Evolutionary conservation across 2,888 invertebrate genomes (phyloP), one percentile per base, ranked within the genome.

Genomic region (Cryptocephalus primarius): DNA sequence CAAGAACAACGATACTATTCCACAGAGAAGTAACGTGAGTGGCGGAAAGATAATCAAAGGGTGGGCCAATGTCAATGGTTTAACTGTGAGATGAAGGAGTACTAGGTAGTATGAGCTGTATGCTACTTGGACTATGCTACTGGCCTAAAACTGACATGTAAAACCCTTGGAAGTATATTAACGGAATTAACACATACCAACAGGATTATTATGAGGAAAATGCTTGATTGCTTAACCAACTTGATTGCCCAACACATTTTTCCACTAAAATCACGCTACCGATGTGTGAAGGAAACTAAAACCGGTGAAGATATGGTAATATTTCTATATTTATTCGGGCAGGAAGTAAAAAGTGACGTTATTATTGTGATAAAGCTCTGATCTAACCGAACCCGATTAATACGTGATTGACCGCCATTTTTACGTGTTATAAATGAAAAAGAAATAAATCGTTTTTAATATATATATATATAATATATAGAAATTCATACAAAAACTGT

Each of bases 1-100:
- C 33, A 44, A 32, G 32, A 44, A 42, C n/a, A 50, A 32, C 8
- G 47, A 40, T 9, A 40, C 32, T n/a, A 50, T 50, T 32, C 50
- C 48, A 34, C 33, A 39, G 13, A 44, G 34, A 9, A 46, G 31
- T 9, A 46, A 33, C 11, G 38, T 13, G 9, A 50, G 31, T 2
- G 48, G 14, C 42, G 50, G 48, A 8, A 43, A 33, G 6, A 32
- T n/a, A 1, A 50, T 41, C n/a, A 43, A 33, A 14, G 13, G 41
- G n/a, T 45, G 31, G 1, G 46, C 48, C 39, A 50, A 12, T 1
- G 48, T 50, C 34, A 46, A 31, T 12, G 39, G 34, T 34, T 31
- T 42, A 22, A 42, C 40, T 1, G 43, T 43, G 10, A 43, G 22
- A 4, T 44, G 33, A 36, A 48, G 32, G 12, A 22, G n/a, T 2